Conservation (phyloP, 2,797 vertebrate species). For the Squalus acanthias region DNA sequence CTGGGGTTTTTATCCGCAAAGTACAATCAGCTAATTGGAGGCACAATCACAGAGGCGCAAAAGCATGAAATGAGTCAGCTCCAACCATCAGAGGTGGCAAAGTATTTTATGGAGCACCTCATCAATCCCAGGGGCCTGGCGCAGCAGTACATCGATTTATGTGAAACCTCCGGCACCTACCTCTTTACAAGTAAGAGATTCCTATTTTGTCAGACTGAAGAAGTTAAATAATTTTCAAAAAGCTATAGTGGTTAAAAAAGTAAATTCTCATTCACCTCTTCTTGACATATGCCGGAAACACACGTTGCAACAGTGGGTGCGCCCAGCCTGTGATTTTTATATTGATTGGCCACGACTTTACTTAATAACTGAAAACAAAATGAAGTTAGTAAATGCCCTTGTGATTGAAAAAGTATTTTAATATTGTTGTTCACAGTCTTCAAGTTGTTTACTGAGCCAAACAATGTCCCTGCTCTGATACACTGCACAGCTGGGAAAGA, state of each 20-base stretch:
- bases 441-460: background rate
- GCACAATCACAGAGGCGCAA: background rate
- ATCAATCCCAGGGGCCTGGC: background rate
- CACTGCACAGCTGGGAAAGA: background rate
- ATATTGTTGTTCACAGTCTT: background rate
- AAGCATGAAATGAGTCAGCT: background rate
- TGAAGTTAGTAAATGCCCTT: background rate
- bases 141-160: background rate
- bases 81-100: rapidly evolving
- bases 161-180: background rate
- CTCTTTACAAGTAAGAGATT: background rate
- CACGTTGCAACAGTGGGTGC: too few species aligned
- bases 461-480: conserved; percentile 14
- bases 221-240: too few species aligned
- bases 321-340: too few species aligned
- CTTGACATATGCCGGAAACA: too few species aligned
- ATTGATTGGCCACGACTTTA: too few species aligned
- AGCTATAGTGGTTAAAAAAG: too few species aligned
- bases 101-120: background rate
- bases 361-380: background rate
- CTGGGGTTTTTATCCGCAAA: background rate
- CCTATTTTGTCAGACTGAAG: too few species aligned
- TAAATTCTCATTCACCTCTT: too few species aligned
- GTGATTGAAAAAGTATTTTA: background rate
- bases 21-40: too few species aligned